Conservation (phyloP, 2,113 vertebrate genomes). For the Dipodomys ordii region DNA sequence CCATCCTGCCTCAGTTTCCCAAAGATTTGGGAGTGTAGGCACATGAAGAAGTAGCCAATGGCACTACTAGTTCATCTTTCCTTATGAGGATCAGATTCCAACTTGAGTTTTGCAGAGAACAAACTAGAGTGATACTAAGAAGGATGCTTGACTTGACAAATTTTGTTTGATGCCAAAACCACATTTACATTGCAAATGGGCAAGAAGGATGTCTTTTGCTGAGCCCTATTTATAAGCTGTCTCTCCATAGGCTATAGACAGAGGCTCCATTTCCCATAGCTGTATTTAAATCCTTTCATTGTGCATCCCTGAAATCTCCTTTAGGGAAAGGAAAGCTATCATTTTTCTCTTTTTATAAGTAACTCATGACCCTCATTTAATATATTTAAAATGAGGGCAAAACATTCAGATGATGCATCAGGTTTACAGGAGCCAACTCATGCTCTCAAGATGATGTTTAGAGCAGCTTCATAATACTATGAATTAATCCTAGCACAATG, state of each 20-base stretch:
- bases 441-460: slow-evolving; percentile 33
- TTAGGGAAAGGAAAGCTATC: slow-evolving; percentile 21
- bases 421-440: slow-evolving; percentile 3
- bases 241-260: not conserved
- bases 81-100: not conserved
- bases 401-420: slow-evolving; percentile 52
- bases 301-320: slow-evolving; percentile 7
- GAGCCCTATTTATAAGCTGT: not conserved
- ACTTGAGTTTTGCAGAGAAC: not conserved
- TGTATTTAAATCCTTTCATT: not conserved
- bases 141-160: not conserved
- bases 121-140: not conserved
- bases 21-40: not conserved
- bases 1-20: not conserved
- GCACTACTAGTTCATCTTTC: not conserved
- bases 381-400: slow-evolving; percentile 54
- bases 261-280: not conserved
- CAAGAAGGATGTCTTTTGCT: not conserved
- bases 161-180: not conserved
- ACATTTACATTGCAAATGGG: not conserved
- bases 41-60: too few relatives aligned
- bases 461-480: slow-evolving; percentile 52
- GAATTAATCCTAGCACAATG: slow-evolving; percentile 72
- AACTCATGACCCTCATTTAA: slow-evolving; percentile 54
- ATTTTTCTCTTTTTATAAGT: slow-evolving; percentile 52